A percentile compares a stretch with the other conserved stretches of the same genome.
These are phyloP conservation scores for Trichosurus vulpecula DNA, from an alignment of 2,797 vertebrate genomes.

Conservation along the genomic window DNA sequence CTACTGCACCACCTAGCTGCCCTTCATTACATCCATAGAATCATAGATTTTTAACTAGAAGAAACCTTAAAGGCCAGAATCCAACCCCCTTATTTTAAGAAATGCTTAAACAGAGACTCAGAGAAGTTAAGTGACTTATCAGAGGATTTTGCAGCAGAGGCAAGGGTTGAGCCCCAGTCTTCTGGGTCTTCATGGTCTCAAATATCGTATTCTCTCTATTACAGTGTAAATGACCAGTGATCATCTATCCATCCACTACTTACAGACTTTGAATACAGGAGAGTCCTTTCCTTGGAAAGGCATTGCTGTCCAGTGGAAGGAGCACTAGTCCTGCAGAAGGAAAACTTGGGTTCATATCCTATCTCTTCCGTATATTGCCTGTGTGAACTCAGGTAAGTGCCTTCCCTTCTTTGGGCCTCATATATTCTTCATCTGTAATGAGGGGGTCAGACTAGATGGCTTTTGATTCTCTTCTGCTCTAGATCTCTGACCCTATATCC, in stretches of 20 bases:
- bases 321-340: neutral
- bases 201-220: neutral
- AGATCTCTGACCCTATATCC: neutral
- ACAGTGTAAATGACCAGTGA: neutral
- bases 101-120: neutral
- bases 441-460: neutral
- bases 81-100: neutral
- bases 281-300: neutral
- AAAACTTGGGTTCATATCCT: neutral
- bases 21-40: neutral
- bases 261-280: neutral
- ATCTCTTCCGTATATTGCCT: neutral
- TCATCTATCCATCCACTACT: neutral
- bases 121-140: neutral
- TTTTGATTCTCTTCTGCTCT: neutral
- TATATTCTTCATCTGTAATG: neutral
- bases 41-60: neutral
- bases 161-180: neutral
- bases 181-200: neutral
- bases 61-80: neutral
- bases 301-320: neutral
- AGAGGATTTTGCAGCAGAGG: neutral
- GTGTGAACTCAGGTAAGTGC: neutral
- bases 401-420: neutral
- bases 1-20: neutral